Evolutionary conservation across 1,140 invertebrate genomes (phyloP), one percentile per base, ranked within the genome.

Genomic region (Caenorhabditis remanei): DNA sequence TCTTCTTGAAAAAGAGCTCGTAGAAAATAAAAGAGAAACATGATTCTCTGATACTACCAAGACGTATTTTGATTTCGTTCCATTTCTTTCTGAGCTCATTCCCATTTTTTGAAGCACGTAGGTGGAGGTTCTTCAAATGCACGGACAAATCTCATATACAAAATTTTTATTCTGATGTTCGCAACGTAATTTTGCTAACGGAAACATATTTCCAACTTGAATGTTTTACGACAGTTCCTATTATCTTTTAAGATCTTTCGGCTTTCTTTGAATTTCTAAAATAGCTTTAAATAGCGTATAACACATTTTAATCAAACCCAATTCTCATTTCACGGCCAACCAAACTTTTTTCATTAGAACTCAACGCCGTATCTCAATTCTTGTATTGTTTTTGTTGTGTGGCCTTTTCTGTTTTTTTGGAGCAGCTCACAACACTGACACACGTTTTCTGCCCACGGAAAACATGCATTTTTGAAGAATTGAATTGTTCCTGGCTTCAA

Each of bases 391-490:
- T 79, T 79, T 79, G 71, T 53, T 53, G 19, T 63, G 61, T 32
- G 61, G 21, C 24, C 9, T 21, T 19, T 50, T 79, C 24, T 24
- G 21, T 2, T 24, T 53, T 53, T 79, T 11, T 32, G 32, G 71
- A 63, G 71, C 46, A 5, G 46, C 46, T 46, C n/a, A 79, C 46
- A 50, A 67, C 19, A 61, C n/a, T 14, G 58, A 67, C 24, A 67
- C 46, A 50, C 46, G 19, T 41, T 24, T 50, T 79, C 71, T 46
- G 16, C 41, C 46, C 11, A 50, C 7, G 71, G 19, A 79, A 79
- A 79, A 79, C 71, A 79, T 79, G 71, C 46, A 79, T 79, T 79
- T 79, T 79, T 79, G 46, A 79, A 50, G 46, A 79, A 79, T 79
- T 79, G 46, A 79, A 50, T 79, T 50, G 71, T 46, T 79, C 46